Base-by-base conservation (phyloP, 2,888 invertebrate genomes). In the Hyppa rectilinea region DNA sequence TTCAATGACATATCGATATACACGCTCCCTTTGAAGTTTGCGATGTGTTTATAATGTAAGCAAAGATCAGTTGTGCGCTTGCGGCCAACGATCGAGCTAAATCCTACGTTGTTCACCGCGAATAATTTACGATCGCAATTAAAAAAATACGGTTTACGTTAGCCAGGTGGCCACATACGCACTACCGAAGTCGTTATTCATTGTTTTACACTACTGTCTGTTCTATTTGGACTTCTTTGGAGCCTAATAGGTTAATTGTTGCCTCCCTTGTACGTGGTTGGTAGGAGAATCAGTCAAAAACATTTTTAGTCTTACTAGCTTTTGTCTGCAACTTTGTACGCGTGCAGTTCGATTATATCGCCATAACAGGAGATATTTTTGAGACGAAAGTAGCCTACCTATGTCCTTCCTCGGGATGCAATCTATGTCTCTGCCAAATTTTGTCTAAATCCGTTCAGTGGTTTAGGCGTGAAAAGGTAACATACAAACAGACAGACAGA, bases 51-150 rank as follows among this genome's bases (percentile, higher is more conserved):
- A 65, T 69, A 73, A 69, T 62, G 77, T 86, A 85, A 83, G 82
- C 82, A 81, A 64, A 61, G 50, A 63, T 34, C 78, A 74, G 75
- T 72, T 52, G 62, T 62, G 65, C 53, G 72, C 68, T 62, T 60
- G 78, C 58, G 56, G 70, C 53, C 52, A 60, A 72, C 62, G 78
- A 80, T 83, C 81, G 78, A 72, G 77, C 71, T 78, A 75, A 71
- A 76, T 72, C 38, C 60, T 40, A 49, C 71, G 82, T 81, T 77
- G 81, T 83, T 83, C 78, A 81, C 81, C 82, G 74, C 78, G 81
- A 79, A 80, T 86, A 85, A 90, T 91, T 90, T 90, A 91, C 87
- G 89, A 89, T 66, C 81, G 66, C 80, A 84, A 85, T 84, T 84
- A 87, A 87, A 90, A 88, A 87, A 86, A 86, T 84, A n/a, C 80